Base-by-base conservation (phyloP, 2,888 invertebrate genomes). In the Hyalella azteca region DNA sequence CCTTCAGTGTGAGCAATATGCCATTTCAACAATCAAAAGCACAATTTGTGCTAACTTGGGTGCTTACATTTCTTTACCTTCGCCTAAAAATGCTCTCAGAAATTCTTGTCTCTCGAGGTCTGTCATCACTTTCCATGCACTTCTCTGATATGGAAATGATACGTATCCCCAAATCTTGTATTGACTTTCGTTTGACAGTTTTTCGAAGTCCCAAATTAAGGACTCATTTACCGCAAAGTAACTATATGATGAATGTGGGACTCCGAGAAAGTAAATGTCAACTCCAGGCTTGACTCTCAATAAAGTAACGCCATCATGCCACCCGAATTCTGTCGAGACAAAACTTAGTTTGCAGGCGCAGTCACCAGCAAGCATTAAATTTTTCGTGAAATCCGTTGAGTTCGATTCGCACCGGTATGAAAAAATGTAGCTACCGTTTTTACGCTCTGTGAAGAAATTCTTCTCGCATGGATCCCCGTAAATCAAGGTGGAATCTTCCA, bases 261-360 rank as follows among this genome's bases (percentile, higher is more conserved):
- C 41, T 13, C 75, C 75, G 26, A 75, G n/a, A 29, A 75, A 75
- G 45, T 45, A 45, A 26, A 75, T 45, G 2, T 75, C 75, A 19
- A 75, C 75, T 5, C n/a, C 75, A 41, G 26, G 40, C n/a, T 4
- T 40, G 15, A 75, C 11, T 39, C 75, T 41, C 29, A 32, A 26
- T n/a, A 45, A 22, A 11, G 26, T 3, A 1, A 45, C 29, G 26
- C 7, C 19, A 45, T 75, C 45, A 39, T 75, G 75, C 39, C 36
- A 41, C 41, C 45, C 75, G n/a, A 26, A 45, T 22, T 75, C 75
- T 45, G 26, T n/a, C 29, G 36, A 32, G 29, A 36, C 32, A 66
- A 11, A 15, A 36, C 36, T 66, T 7, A 66, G 32, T 36, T n/a
- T 29, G 2, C 36, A 32, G 19, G 36, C 32, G 39, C 66, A 66